Evolutionary conservation across 35 echinoderm and acorn worm genomes (phyloP).

Genomic region (Ophioderma brevispina): DNA sequence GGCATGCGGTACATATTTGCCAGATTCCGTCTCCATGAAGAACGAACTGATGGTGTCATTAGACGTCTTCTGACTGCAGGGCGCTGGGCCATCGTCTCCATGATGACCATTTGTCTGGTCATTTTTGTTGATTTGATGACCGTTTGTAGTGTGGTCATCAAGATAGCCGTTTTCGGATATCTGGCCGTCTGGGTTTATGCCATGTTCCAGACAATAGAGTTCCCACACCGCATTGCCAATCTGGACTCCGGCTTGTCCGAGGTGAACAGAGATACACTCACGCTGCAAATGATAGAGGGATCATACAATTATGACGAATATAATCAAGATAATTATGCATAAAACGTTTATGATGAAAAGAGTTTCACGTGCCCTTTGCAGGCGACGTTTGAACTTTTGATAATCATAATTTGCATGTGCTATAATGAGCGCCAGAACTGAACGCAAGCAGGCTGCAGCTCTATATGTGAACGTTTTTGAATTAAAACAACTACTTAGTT

Average conservation of each 20-base stretch:
- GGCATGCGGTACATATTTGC: slow-evolving; percentile 52
- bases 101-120: not conserved
- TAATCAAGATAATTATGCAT: no score
- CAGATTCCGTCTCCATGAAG: slow-evolving; percentile 65
- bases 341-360: no score
- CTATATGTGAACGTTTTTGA: no score
- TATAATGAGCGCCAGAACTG: no score
- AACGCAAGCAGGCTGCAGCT: no score
- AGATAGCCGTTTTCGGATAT: slow-evolving; percentile 24
- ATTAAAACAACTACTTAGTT: no score
- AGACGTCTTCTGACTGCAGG: not conserved
- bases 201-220: slow-evolving; percentile 64
- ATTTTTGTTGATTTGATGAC: not conserved
- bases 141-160: not conserved
- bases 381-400: no score
- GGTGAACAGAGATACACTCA: slow-evolving; percentile 65
- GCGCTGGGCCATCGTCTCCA: not conserved
- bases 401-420: no score
- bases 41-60: slow-evolving; percentile 54
- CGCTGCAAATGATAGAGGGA: slow-evolving; percentile 35
- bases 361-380: no score
- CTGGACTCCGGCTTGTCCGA: slow-evolving; percentile 70
- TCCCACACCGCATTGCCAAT: slow-evolving; percentile 78
- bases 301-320: no score
- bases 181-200: slow-evolving; percentile 66